These are phyloP conservation scores for Ondatra zibethicus DNA, from an alignment of 2,113 vertebrate species.

Conservation along the genomic window DNA sequence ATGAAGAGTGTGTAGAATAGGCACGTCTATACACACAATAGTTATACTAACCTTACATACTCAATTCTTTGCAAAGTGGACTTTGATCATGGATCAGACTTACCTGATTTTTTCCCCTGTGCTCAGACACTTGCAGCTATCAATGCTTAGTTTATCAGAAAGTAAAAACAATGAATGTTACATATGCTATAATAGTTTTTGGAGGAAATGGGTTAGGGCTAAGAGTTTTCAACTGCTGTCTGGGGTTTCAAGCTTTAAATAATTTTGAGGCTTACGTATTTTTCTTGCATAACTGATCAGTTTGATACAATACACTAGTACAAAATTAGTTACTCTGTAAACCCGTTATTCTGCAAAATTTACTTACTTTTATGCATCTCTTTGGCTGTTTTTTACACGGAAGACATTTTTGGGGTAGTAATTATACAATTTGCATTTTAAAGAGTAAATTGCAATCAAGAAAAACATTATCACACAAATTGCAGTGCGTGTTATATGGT, in stretches of 20 bases:
- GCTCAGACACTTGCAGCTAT: not conserved
- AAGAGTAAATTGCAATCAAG: conserved; percentile 69
- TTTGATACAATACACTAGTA: not conserved
- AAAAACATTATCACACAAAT: conserved; percentile 73
- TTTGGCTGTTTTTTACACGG: conserved; percentile 52
- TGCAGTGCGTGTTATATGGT: conserved; percentile 61
- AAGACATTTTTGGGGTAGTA: conserved; percentile 49
- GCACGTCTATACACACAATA: not conserved
- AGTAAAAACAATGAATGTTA: not conserved
- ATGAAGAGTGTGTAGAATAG: not conserved
- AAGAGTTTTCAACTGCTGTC: not conserved
- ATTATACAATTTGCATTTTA: conserved; percentile 70
- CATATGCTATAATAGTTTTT: not conserved
- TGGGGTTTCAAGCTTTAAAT: not conserved
- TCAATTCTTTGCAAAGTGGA: not conserved
- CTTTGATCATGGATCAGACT: not conserved
- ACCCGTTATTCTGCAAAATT: conserved; percentile 44
- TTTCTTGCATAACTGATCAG: conserved; percentile 20
- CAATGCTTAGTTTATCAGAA: not conserved
- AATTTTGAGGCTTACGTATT: not conserved
- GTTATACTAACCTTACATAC: not conserved
- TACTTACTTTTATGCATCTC: conserved; percentile 45
- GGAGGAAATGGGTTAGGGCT: rapidly evolving
- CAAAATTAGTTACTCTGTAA: conserved; percentile 48
- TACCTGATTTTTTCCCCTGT: not conserved